Percentiles rank a stretch among this genome's conserved stretches.
Conservation (phyloP, 1,140 invertebrate species). For the Orius insidiosus region DNA sequence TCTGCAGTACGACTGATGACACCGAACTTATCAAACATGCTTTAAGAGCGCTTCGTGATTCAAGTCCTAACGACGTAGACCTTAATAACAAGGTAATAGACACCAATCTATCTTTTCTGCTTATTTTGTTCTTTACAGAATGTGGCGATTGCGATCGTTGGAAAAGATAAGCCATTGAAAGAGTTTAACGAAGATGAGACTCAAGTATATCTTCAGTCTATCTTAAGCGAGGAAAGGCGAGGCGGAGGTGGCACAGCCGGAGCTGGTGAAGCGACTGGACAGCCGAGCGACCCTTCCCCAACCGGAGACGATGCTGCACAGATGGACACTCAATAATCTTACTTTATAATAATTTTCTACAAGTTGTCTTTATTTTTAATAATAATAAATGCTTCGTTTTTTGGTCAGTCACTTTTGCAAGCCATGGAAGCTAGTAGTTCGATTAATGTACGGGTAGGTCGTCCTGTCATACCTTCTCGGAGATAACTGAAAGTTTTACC, state of each 20-base stretch:
- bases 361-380: too few relatives aligned
- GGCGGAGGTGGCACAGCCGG: constrained; percentile 31
- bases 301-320: neutral
- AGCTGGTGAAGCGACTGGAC: constrained; percentile 24
- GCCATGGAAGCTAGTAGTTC: constrained; percentile 17
- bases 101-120: too few relatives aligned
- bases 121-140: too few relatives aligned
- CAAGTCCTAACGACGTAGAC: constrained; percentile 88
- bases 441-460: constrained; percentile 18
- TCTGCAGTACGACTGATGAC: constrained; percentile 27
- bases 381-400: too few relatives aligned
- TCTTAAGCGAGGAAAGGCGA: constrained; percentile 56
- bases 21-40: constrained; percentile 83
- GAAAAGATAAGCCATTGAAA: constrained; percentile 58
- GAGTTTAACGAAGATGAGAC: constrained; percentile 65
- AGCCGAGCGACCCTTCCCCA: constrained; percentile 2
- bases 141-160: constrained; percentile 81
- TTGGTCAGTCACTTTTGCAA: constrained; percentile 2
- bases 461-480: constrained; percentile 17
- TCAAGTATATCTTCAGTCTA: constrained; percentile 43
- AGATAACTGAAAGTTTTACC: constrained; percentile 16
- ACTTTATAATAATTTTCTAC: too few relatives aligned
- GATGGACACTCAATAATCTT: too few relatives aligned
- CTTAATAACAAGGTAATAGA: constrained; percentile 75
- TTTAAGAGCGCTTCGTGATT: constrained; percentile 78